A percentile compares a stretch with the other conserved stretches of the same genome.
phyloP scores from a whole-genome alignment of 1,140 invertebrate species.

The Eueides isabella region DNA sequence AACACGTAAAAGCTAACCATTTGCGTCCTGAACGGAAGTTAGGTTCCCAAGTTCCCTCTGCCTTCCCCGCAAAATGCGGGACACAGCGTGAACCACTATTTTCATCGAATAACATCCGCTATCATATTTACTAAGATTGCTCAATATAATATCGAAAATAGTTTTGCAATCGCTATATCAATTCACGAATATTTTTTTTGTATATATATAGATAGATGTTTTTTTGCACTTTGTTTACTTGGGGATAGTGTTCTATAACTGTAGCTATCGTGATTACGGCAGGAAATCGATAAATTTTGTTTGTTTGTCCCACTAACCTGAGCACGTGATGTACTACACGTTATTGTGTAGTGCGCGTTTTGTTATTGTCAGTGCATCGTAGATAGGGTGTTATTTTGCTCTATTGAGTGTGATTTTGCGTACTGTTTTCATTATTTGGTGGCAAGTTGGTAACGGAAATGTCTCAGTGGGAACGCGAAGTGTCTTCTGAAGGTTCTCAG shows the following conservation, averaged over 20 bases:
- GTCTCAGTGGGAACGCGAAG: too few species aligned
- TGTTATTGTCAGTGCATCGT: neutral
- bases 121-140: neutral
- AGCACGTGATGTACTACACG: neutral
- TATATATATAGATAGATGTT: neutral
- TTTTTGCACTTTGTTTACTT: neutral
- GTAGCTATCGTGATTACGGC: conserved; percentile 8
- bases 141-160: neutral
- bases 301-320: conserved; percentile 25
- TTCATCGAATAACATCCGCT: neutral
- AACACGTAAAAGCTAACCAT: too few species aligned
- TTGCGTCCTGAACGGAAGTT: too few species aligned
- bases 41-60: neutral
- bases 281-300: conserved; percentile 14
- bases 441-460: too few species aligned
- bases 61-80: neutral
- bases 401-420: too few species aligned
- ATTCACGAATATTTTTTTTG: neutral
- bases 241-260: neutral
- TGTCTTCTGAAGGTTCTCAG: too few species aligned
- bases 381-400: neutral
- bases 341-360: neutral
- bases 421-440: too few species aligned
- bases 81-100: neutral
- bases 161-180: neutral